Conservation (phyloP, 2,888 invertebrate species). For the Agrotis exclamationis region DNA sequence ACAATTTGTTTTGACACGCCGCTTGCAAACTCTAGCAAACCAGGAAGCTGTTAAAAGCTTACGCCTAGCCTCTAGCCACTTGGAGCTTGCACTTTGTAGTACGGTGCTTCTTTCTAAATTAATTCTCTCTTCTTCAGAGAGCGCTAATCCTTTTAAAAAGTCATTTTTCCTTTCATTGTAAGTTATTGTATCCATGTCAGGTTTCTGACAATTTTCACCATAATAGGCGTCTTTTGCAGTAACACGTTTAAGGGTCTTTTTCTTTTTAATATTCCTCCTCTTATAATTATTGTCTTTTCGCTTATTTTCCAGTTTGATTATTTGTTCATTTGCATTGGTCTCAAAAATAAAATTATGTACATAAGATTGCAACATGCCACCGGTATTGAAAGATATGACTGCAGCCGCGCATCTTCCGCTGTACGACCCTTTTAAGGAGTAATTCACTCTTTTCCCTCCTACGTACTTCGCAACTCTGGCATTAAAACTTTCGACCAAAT, state of each 20-base stretch:
- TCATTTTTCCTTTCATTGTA: not conserved
- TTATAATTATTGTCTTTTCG: not conserved
- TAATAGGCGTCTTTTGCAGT: too few relatives aligned
- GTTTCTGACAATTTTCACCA: not conserved
- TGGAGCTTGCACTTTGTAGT: not conserved
- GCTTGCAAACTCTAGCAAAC: too few relatives aligned
- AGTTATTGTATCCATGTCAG: not conserved
- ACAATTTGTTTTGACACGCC: too few relatives aligned
- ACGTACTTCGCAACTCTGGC: conserved; percentile 5
- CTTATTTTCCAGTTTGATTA: not conserved
- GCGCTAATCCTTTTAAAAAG: not conserved
- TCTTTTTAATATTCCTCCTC: not conserved
- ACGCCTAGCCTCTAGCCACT: conserved; percentile 2
- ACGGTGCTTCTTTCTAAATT: not conserved
- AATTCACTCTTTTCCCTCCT: not conserved
- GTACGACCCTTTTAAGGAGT: not conserved
- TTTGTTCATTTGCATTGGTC: not conserved
- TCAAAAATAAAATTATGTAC: conserved; percentile 11
- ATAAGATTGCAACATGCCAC: not conserved
- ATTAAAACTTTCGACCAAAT: not conserved
- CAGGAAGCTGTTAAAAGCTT: not conserved
- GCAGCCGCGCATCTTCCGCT: conserved; percentile 2
- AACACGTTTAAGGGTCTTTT: too few relatives aligned
- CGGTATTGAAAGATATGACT: not conserved
- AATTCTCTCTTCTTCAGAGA: not conserved